Evolutionary conservation across 1,140 invertebrate genomes (phyloP).

Genomic region (Lordiphosa collinella): DNA sequence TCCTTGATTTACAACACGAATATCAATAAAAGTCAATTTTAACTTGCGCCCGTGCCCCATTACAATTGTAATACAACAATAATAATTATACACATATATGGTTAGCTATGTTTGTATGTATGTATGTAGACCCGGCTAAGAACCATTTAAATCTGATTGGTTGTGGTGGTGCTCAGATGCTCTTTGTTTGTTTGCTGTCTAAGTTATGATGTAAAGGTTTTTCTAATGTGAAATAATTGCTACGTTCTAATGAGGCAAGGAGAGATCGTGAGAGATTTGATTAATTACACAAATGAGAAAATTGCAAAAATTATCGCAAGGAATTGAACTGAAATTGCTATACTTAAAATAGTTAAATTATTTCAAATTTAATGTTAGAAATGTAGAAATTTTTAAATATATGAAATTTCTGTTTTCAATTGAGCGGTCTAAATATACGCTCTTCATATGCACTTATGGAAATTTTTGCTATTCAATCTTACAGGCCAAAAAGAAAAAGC

Average conservation of each 20-base stretch:
- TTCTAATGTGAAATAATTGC: not conserved
- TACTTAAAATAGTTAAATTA: not conserved
- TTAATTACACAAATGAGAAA: conserved; percentile 2
- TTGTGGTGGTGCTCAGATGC: conserved; percentile 24
- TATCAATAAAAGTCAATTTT: conserved; percentile 53
- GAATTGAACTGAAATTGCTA: too few species aligned
- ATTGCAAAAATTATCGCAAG: not conserved
- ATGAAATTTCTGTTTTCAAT: too few species aligned
- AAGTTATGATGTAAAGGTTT: conserved; percentile 2
- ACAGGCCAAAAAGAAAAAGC: too few species aligned
- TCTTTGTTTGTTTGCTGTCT: conserved; percentile 4
- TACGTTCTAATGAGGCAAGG: conserved; percentile 4
- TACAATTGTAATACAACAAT: conserved; percentile 59
- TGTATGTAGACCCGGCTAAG: conserved; percentile 3
- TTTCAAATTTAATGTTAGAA: not conserved
- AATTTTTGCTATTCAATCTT: too few species aligned
- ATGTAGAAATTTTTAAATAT: too few species aligned
- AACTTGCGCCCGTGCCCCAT: conserved; percentile 31
- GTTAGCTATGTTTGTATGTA: conserved; percentile 12
- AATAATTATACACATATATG: conserved; percentile 27
- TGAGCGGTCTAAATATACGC: too few species aligned
- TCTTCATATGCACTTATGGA: too few species aligned
- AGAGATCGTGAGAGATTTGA: conserved; percentile 4
- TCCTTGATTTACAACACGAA: conserved; percentile 70
- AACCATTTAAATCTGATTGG: conserved; percentile 2